Conservation (phyloP, 2,113 vertebrate genomes). For the Carettochelys insculpta region DNA sequence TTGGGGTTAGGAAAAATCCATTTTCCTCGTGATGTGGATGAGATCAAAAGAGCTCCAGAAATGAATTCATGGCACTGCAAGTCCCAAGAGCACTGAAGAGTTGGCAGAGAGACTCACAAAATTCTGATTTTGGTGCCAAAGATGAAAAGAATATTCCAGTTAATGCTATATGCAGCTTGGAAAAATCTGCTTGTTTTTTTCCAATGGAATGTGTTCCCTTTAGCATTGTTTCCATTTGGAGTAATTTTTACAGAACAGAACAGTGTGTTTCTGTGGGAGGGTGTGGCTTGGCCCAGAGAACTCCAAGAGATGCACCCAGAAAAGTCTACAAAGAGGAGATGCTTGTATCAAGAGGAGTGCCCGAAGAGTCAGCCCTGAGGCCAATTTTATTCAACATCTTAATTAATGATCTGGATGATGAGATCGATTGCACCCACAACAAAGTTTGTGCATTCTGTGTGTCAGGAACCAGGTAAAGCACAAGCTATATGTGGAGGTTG, state of each 20-base stretch:
- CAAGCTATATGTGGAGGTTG: too few species aligned
- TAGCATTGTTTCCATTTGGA: constrained; percentile 38
- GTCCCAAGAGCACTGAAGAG: neutral
- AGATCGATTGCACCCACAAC: too few species aligned
- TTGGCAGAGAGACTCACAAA: constrained; percentile 11
- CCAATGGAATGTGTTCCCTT: constrained; percentile 30
- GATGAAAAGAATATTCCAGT: constrained; percentile 29
- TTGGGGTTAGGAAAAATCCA: neutral
- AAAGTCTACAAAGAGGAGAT: constrained; percentile 5
- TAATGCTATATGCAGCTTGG: constrained; percentile 58
- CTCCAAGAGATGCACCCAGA: neutral
- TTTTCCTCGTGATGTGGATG: neutral
- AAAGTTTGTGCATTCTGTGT: too few species aligned
- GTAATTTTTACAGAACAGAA: neutral
- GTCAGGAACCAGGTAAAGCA: too few species aligned
- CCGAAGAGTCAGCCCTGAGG: too few species aligned
- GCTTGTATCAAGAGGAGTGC: too few species aligned
- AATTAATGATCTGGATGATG: too few species aligned
- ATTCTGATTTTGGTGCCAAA: constrained; percentile 34
- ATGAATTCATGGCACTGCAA: neutral
- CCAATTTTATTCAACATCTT: too few species aligned
- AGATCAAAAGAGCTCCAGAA: neutral
- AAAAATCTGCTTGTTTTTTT: constrained; percentile 52
- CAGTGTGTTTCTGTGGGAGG: neutral
- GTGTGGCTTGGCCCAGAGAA: neutral